Conservation (phyloP, 92 coral and sea anemone genomes). For the Meandrina meandrites region DNA sequence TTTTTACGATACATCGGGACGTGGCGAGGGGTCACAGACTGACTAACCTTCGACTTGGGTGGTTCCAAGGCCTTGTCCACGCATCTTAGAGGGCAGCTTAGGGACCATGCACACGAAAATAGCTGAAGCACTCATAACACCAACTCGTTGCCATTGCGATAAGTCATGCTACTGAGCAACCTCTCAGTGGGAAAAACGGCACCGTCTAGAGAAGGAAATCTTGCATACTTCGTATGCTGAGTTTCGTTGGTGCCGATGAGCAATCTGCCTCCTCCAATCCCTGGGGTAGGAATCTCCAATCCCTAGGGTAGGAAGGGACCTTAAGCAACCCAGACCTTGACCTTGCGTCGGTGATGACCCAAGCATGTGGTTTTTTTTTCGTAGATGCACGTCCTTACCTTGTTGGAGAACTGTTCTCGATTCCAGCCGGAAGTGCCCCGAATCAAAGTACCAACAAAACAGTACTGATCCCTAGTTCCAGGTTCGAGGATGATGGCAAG, state of each 20-base stretch:
- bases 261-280: not conserved
- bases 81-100: not conserved
- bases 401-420: conserved; percentile 53
- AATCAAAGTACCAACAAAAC: conserved; percentile 38
- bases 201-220: too few relatives aligned
- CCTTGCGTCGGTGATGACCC: not conserved
- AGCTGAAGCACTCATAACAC: too few relatives aligned
- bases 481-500: conserved; percentile 68
- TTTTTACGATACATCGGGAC: not conserved
- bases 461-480: conserved; percentile 64
- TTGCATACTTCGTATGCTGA: not conserved
- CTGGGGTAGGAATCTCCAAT: not conserved
- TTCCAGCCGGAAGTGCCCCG: conserved; percentile 11
- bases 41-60: too few relatives aligned
- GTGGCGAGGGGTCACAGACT: not conserved
- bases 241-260: not conserved
- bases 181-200: not conserved
- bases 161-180: not conserved
- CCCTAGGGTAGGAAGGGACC: not conserved
- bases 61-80: too few relatives aligned
- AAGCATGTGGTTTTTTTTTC: not conserved
- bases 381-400: conserved; percentile 47
- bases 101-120: not conserved
- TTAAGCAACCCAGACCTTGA: not conserved
- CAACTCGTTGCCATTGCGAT: not conserved